Percentiles rank a stretch among this genome's conserved stretches.
Conservation (phyloP, 2,888 invertebrate genomes). For the Cylloceria caligata region DNA sequence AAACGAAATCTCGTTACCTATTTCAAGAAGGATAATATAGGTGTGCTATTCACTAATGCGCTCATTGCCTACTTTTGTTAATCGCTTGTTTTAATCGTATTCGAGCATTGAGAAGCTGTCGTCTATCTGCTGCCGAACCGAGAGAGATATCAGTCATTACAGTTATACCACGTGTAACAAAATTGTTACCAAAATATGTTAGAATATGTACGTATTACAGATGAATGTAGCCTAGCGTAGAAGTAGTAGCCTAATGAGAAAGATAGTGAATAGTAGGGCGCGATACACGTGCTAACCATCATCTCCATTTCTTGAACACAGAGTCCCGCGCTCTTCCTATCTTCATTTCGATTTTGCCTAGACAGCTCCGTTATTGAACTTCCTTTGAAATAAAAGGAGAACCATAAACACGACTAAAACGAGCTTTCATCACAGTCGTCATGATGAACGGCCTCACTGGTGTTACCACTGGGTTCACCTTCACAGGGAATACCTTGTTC, state of each 20-base stretch:
- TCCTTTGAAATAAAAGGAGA: not conserved
- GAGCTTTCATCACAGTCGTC: not conserved
- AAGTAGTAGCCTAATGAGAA: not conserved
- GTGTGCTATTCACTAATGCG: not conserved
- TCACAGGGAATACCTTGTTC: not conserved
- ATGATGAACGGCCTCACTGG: not conserved
- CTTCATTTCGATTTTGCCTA: not conserved
- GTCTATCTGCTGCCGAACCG: not conserved
- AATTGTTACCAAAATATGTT: not conserved
- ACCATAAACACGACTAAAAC: not conserved
- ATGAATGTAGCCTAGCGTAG: not conserved
- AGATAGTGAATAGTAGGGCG: slow-evolving; percentile 1
- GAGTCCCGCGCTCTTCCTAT: not conserved
- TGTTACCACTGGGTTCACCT: not conserved
- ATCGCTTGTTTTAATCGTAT: not conserved
- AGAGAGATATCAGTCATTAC: not conserved
- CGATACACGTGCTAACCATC: slow-evolving; percentile 21
- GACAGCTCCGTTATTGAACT: not conserved
- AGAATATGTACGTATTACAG: not conserved
- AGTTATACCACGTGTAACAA: not conserved
- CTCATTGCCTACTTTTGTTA: not conserved
- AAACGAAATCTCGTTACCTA: not conserved
- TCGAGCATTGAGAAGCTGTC: not conserved
- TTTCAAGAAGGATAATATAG: not conserved
- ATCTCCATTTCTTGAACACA: slow-evolving; percentile 6